Base-by-base conservation (phyloP, 2,113 vertebrate species). In the Leptodactylus fuscus region DNA sequence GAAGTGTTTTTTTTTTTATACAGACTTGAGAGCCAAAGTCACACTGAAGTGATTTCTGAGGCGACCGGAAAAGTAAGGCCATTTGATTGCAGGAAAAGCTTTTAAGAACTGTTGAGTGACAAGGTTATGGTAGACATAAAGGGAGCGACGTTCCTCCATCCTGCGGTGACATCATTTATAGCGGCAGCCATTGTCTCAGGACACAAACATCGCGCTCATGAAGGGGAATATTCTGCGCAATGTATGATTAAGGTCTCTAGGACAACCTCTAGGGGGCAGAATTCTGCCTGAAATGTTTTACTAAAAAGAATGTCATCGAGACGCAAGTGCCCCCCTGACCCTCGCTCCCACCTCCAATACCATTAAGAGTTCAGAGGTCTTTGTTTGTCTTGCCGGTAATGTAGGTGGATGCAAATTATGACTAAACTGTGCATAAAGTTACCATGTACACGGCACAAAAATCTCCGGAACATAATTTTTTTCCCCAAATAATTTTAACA, bases 31-130 rank as follows among this genome's bases (percentile, higher is more conserved):
- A 8, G 15, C 13, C n/a, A 29, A 74, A n/a, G 67, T 71, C 34
- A 41, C 18, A 3, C 34, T n/a, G 3, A 71, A 15, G 41, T 16
- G n/a, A 24, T 16, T 74, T 41, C 12, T 24, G 70, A 74, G 41
- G 44, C 2, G 13, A 74, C n/a, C 5, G 5, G n/a, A n/a, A 44
- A 74, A 46, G 38, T 41, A 32, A 41, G 20, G 22, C 13, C 51
- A 16, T 51, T 36, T 55, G 29, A 77, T 77, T 53, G 44, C 48
- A 36, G 53, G 29, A 20, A 38, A 80, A 58, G 53, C 77, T 80
- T 80, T 80, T 80, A 79, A 60, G 51, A 15, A 12, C 15, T 15
- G 20, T 51, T 58, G 36, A 79, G 34, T 41, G 53, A 80, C 77
- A 80, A 60, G 77, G 77, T 60, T n/a, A n/a, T 5, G 2, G 32